These are phyloP conservation scores for Hybognathus amarus DNA, from an alignment of 2,797 vertebrate species.

Conservation along the genomic window DNA sequence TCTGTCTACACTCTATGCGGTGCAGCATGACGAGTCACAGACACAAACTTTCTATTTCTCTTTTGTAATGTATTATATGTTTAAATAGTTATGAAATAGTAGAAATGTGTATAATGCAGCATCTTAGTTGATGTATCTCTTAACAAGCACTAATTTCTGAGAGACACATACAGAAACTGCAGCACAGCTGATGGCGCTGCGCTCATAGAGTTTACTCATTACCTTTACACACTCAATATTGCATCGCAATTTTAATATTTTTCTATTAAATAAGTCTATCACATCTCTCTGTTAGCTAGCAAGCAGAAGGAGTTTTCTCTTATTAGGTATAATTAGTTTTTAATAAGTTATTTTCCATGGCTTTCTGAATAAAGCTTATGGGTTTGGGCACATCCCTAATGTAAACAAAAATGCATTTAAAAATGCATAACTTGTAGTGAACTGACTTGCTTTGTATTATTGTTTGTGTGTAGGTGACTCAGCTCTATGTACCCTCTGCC, in stretches of 20 bases:
- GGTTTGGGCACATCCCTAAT: not conserved
- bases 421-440: not conserved
- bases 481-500: slow-evolving; percentile 94
- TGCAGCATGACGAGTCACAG: not conserved
- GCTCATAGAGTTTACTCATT: not conserved
- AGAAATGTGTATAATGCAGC: not conserved
- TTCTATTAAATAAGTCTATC: not conserved
- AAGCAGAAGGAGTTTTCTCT: not conserved
- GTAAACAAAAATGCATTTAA: not conserved
- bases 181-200: not conserved
- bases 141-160: not conserved
- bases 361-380: not conserved
- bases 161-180: not conserved
- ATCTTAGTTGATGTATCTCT: not conserved
- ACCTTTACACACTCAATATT: not conserved
- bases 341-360: not conserved
- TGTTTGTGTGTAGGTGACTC: slow-evolving; percentile 85
- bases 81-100: not conserved
- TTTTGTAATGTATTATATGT: not conserved
- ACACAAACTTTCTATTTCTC: not conserved
- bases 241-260: not conserved
- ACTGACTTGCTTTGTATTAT: not conserved
- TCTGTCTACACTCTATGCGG: not conserved
- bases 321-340: not conserved
- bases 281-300: not conserved